Evolutionary conservation across 2,113 vertebrate genomes (phyloP), one percentile per base, ranked within the genome.

Genomic region (Cyprinodon tularosa): DNA sequence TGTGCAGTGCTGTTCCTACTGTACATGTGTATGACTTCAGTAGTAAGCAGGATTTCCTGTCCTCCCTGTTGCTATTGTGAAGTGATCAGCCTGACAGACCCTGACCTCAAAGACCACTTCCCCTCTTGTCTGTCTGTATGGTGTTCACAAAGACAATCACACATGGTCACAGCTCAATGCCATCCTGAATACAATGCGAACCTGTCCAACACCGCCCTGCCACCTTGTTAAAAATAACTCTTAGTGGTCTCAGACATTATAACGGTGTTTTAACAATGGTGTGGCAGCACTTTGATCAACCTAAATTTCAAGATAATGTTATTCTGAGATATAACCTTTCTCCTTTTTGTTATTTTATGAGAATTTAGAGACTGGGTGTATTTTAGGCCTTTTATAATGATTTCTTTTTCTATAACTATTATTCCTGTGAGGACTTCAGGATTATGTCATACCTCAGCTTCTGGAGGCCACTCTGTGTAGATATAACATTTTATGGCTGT

Each of bases 11-110:
- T 39, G 72, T 70, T 20, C 42, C 20, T 60, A 45, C 17, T 45
- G 40, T 57, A 47, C 74, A 65, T 61, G 80, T 53, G 60, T 74
- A 12, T 77, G 71, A 45, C 48, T 72, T 74, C 22, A 78, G 79
- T 76, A 79, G 78, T 76, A 84, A 89, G 92, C 90, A 93, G 93
- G 93, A 94, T 93, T 82, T 94, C 93, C 93, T 93, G 91, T 92
- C 90, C 85, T 88, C 87, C 84, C 82, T 77, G 81, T 69, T 76
- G 86, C 91, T 92, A 93, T 93, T 93, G 91, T 94, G 71, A 74
- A 67, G 73, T 61, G 60, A 37, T 86, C 69, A 82, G 88, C 85
- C 81, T 78, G 80, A 86, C 87, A 91, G 92, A 93, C 86, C 73
- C 81, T 88, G 82, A 82, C 84, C 83, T 76, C 78, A 84, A 88